Base-by-base conservation (phyloP, 2,888 invertebrate species). In the Crossocerus cetratus region DNA sequence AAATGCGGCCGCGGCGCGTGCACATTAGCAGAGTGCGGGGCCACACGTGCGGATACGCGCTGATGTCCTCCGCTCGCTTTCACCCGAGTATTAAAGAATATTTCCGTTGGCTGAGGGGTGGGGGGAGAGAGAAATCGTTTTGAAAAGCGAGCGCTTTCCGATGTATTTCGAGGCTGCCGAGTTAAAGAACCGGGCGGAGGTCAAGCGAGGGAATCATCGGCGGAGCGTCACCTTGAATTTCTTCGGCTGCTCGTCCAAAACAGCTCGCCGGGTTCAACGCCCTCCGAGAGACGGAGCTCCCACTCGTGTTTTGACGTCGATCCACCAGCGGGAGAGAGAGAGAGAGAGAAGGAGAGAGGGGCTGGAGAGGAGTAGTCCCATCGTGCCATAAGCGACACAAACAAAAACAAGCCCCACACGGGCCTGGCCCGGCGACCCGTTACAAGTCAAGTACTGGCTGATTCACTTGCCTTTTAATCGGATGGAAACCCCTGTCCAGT, bases 211-310 rank as follows among this genome's bases (percentile, higher is more conserved):
- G 32, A 59, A 23, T 44, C 62, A 67, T 60, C 65, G 16, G n/a
- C 66, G 45, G 32, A 60, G 18, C 59, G 64, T 80, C 60, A 71
- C 81, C 81, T 81, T 83, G 78, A 81, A 80, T 78, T 77, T 78
- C 65, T 73, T 78, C 59, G 67, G 56, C 21, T 65, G 53, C 54
- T 63, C 73, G 66, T 65, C 66, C 66, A 66, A 77, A 82, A 77
- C 83, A 74, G 67, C 45, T 18, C n/a, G 67, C 8, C 8, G 32
- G 32, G 82, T 82, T 83, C 77, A 76, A 76, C 56, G 83, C 23
- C 66, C 80, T 56, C n/a, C 16, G 54, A 54, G 54, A 72, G 72
- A 70, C 70, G 23, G 68, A 75, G 75, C 75, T 65, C 78, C 63
- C 74, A 45, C 60, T 22, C 4, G 65, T 79, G 77, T 80, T 80